These are phyloP conservation scores for Gastracanthus pulcherrimus DNA, from an alignment of 2,888 invertebrate genomes.

Conservation along the genomic window DNA sequence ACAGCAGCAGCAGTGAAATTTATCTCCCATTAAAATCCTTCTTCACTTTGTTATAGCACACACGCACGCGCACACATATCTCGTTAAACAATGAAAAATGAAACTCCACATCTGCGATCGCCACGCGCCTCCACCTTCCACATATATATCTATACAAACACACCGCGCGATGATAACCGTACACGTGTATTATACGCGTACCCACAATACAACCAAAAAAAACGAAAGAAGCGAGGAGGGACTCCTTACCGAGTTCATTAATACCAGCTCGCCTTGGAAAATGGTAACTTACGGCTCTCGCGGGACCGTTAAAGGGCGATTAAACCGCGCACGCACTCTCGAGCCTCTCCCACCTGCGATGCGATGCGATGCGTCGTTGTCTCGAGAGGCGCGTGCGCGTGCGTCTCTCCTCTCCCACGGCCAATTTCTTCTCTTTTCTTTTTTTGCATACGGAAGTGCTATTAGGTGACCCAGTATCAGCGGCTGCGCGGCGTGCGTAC, in stretches of 20 bases:
- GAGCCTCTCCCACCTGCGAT: neutral
- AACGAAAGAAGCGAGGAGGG: too few species aligned
- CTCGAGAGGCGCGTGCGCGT: too few species aligned
- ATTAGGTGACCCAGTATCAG: slow-evolving; percentile 55
- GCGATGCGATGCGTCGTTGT: neutral
- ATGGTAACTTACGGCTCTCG: slow-evolving; percentile 28
- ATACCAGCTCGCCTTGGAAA: slow-evolving; percentile 24
- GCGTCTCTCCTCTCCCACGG: slow-evolving; percentile 32
- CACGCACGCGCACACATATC: too few species aligned
- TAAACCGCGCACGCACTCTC: slow-evolving; percentile 17
- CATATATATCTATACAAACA: too few species aligned
- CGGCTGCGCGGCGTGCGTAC: neutral
- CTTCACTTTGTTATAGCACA: neutral
- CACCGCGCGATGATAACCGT: too few species aligned
- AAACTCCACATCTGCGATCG: neutral
- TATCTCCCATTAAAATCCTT: slow-evolving; percentile 18
- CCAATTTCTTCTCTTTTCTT: slow-evolving; percentile 11
- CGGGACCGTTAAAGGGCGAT: slow-evolving; percentile 52
- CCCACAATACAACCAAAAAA: neutral
- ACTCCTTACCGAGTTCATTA: slow-evolving; percentile 12
- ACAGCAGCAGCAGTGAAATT: neutral
- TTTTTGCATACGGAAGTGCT: slow-evolving; percentile 47
- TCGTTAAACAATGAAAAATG: slow-evolving; percentile 45
- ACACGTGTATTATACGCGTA: too few species aligned
- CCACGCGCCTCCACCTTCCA: neutral